Base-by-base conservation (phyloP, 2,797 vertebrate genomes). In the Notolepis coatsorum region DNA sequence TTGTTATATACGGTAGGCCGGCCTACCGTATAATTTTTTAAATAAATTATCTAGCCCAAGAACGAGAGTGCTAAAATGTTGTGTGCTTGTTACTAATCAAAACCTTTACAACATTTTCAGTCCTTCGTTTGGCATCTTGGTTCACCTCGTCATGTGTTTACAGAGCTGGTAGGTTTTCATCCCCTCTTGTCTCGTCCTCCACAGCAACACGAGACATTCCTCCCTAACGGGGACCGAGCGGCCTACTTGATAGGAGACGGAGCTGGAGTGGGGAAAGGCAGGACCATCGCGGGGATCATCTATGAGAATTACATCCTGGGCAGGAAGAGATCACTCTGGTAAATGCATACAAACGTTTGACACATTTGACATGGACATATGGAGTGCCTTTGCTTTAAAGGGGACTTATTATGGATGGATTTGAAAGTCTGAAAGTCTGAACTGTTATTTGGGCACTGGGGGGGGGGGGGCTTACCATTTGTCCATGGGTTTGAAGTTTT, bases 141-240 rank as follows among this genome's bases (percentile, higher is more conserved):
- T n/a, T n/a, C n/a, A n/a, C n/a, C n/a, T n/a, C n/a, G n/a, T n/a
- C n/a, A n/a, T n/a, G n/a, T n/a, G n/a, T 37, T n/a, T 12, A 12
- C 23, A 47, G 27, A 25, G 2, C 13, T 48, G 10, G 27, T 28
- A 52, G 15, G 10, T 33, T 39, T 7, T 46, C n/a, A 18, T 20
- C 8, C 24, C 8, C 35, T 33, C 9, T 27, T 21, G 37, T n/a
- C 17, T 31, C 42, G 0, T 63, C 3, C 20, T 25, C 17, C 27
- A 47, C 75, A 93, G 98, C 98, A 99, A 99, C 98, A 99, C 61
- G 98, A 99, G 90, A 99, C 97, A 77, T 98, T 97, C 92, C 96
- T 99, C 49, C 96, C 96, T 3, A 96, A 93, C 56, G 94, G 95
- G 51, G 98, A 99, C 68, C 87, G 98, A 87, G 98, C 98, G 50